These are phyloP conservation scores for Watersipora subatra DNA, from an alignment of 1,140 invertebrate species.

Conservation along the genomic window DNA sequence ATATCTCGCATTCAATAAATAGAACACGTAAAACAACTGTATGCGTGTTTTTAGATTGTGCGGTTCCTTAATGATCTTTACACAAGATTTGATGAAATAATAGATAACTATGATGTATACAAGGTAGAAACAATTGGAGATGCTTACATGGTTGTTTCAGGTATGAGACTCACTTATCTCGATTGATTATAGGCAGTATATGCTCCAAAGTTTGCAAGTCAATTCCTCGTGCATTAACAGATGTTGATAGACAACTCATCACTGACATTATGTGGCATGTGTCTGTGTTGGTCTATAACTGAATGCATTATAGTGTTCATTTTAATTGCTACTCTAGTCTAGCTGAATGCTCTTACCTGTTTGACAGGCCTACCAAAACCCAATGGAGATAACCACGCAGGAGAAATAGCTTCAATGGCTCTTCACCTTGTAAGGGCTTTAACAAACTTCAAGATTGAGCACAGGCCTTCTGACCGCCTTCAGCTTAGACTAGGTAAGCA, in stretches of 20 bases:
- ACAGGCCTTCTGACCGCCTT: constrained; percentile 66
- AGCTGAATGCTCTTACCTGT: too few species aligned
- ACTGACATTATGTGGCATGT: too few species aligned
- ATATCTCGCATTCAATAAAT: too few species aligned
- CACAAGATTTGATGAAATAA: constrained; percentile 44
- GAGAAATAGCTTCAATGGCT: constrained; percentile 72
- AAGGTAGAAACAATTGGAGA: constrained; percentile 43
- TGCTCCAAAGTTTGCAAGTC: too few species aligned
- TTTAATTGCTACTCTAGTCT: too few species aligned
- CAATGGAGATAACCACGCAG: constrained; percentile 61
- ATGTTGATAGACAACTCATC: too few species aligned
- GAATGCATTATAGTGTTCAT: too few species aligned
- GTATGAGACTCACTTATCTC: too few species aligned
- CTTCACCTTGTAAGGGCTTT: constrained; percentile 69
- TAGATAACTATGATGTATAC: constrained; percentile 63
- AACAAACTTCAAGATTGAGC: constrained; percentile 68
- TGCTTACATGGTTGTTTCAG: constrained; percentile 31
- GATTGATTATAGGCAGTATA: too few species aligned
- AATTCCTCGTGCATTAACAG: too few species aligned
- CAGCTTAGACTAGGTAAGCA: constrained; percentile 85
- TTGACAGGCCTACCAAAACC: constrained; percentile 34
- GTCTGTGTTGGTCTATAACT: too few species aligned
- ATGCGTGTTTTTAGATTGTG: constrained; percentile 18
- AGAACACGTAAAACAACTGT: background rate
- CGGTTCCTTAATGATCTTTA: constrained; percentile 49